phyloP scores from a whole-genome alignment of 2,888 invertebrate genomes.

The Scotopteryx bipunctaria region DNA sequence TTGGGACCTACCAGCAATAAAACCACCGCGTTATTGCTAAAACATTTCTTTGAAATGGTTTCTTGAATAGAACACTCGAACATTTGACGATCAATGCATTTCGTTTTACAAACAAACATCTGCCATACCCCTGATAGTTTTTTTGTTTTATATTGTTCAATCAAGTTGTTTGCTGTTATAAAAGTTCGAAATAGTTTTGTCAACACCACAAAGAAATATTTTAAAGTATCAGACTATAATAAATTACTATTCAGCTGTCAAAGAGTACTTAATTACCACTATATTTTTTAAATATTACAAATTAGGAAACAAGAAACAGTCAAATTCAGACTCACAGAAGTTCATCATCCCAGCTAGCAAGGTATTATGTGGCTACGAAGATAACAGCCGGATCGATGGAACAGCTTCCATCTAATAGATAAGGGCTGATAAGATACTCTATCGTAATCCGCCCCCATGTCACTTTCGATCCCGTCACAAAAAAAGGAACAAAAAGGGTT shows the following conservation, averaged over 20 bases:
- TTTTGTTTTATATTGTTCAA: no score
- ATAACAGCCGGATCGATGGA: constrained; percentile 58
- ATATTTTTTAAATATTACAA: background rate
- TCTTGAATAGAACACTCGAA: background rate
- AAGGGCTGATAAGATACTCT: constrained; percentile 71
- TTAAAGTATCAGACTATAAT: no score
- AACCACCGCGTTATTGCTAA: constrained; percentile 12
- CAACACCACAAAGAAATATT: background rate
- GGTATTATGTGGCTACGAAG: constrained; percentile 23
- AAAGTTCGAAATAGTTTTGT: background rate
- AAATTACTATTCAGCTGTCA: no score
- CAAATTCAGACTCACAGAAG: background rate
- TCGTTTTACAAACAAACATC: background rate
- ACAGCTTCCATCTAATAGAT: constrained; percentile 61
- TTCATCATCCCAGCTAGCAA: constrained; percentile 8
- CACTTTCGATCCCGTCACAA: constrained; percentile 49
- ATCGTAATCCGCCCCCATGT: constrained; percentile 61
- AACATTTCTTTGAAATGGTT: constrained; percentile 9
- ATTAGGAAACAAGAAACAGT: background rate
- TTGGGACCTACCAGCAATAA: background rate
- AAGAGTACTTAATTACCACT: background rate
- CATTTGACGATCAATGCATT: background rate
- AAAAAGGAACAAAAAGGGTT: constrained; percentile 37
- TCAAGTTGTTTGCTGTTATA: background rate
- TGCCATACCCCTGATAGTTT: no score